Evolutionary conservation across 2,797 vertebrate species (phyloP).

Genomic region (Danio albolineatus): DNA sequence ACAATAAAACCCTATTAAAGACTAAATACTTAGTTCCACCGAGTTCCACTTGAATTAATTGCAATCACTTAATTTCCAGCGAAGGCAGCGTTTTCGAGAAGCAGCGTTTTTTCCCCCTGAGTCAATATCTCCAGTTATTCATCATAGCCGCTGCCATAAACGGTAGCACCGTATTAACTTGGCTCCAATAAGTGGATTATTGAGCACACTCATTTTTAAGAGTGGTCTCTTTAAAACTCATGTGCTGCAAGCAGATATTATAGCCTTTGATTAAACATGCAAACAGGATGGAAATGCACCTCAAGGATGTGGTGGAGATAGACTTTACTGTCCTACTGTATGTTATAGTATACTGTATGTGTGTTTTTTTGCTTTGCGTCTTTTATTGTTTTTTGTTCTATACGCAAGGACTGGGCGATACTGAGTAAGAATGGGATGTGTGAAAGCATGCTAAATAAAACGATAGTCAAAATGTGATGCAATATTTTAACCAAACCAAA

Average conservation of each 20-base stretch:
- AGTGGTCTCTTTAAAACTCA: conserved; percentile 38
- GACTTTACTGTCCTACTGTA: too few species aligned
- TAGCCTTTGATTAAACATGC: conserved; percentile 29
- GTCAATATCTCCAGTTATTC: conserved; percentile 51
- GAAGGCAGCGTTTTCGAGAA: conserved; percentile 28
- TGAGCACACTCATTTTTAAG: conserved; percentile 53
- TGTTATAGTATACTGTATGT: too few species aligned
- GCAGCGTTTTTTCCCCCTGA: conserved; percentile 4
- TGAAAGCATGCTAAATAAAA: too few species aligned
- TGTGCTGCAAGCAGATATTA: conserved; percentile 15
- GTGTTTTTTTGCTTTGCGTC: too few species aligned
- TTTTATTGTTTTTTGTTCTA: too few species aligned
- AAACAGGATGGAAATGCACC: conserved; percentile 48
- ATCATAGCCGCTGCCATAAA: conserved; percentile 43
- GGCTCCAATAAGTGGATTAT: conserved; percentile 55
- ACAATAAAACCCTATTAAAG: conserved; percentile 38
- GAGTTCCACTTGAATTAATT: conserved; percentile 55
- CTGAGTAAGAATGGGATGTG: too few species aligned
- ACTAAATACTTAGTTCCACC: conserved; percentile 26
- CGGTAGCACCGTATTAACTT: conserved; percentile 47
- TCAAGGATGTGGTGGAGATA: conserved; percentile 6
- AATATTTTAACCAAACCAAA: too few species aligned
- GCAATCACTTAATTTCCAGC: conserved; percentile 49
- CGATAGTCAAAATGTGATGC: too few species aligned
- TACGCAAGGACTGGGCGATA: too few species aligned